These are phyloP conservation scores for Thera obeliscata DNA, from an alignment of 2,888 invertebrate species.

Conservation along the genomic window DNA sequence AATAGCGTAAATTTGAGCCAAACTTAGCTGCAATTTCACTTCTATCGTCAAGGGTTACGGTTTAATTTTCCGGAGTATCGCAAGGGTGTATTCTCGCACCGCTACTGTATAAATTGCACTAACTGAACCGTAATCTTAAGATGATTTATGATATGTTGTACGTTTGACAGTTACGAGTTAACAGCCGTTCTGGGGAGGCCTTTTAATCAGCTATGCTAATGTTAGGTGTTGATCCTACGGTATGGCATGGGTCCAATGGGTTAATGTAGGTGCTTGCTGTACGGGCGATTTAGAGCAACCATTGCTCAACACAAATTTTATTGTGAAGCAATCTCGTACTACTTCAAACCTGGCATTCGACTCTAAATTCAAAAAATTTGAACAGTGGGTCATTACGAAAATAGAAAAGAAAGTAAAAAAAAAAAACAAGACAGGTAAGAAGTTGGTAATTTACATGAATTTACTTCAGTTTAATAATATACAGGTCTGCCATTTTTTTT, in stretches of 20 bases:
- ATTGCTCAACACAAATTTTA: not conserved
- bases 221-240: conserved; percentile 76
- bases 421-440: not conserved
- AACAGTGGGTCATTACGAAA: too few species aligned
- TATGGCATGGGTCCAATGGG: conserved; percentile 24
- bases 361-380: not conserved
- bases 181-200: conserved; percentile 75
- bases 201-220: conserved; percentile 84
- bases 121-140: conserved; percentile 79
- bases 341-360: not conserved
- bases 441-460: too few species aligned
- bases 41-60: conserved; percentile 43
- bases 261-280: not conserved
- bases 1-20: conserved; percentile 45
- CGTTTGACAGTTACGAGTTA: conserved; percentile 82
- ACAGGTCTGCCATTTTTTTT: too few species aligned
- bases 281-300: conserved; percentile 15
- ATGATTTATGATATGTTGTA: conserved; percentile 82
- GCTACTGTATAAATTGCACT: conserved; percentile 63
- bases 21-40: conserved; percentile 42
- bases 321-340: not conserved
- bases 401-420: not conserved
- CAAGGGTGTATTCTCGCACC: conserved; percentile 54
- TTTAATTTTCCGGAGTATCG: conserved; percentile 38
- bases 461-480: too few species aligned